Base-by-base conservation (phyloP, 1,140 invertebrate genomes). In the Penaeus chinensis region DNA sequence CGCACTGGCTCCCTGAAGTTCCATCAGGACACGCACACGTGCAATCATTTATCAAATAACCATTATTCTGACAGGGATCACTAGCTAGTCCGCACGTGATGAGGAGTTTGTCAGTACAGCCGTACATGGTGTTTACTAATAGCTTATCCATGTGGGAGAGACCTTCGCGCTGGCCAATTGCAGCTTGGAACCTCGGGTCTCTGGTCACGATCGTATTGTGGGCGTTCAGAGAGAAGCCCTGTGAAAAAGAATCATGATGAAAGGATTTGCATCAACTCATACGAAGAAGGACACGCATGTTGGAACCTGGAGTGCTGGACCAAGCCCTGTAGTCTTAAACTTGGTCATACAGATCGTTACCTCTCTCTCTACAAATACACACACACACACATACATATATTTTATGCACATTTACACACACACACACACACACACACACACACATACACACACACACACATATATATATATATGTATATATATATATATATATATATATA, bases 111-210 rank as follows among this genome's bases (percentile, higher is more conserved):
- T 8, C 63, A 3, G 63, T 47, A 63, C 87, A 88, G 24, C 61
- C 60, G 86, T 88, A 88, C 54, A 82, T 79, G 22, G 24, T 65
- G 81, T 88, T 88, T 20, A 65, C 65, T 18, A 88, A 5, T 1
- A 76, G n/a, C 32, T 69, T 66, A 42, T 88, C 87, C 76, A 82
- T 82, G 37, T 82, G 82, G 22, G 87, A 88, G 19, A 88, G 71
- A 1, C 82, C 85, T 1, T 61, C 81, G 24, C 87, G 60, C 13
- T 71, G 66, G 19, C 87, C 87, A 37, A 88, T 88, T 11, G 83
- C 42, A 3, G 24, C 62, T 78, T 88, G 66, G 47, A 71, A 62
- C 27, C 27, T 69, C 3, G 84, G 60, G 42, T 88, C 54, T n/a
- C 37, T 84, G 20, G 78, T 71, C 2, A 27, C 69, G 32, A 88